Conservation (phyloP, 2,888 invertebrate species). For the Sicus ferrugineus region DNA sequence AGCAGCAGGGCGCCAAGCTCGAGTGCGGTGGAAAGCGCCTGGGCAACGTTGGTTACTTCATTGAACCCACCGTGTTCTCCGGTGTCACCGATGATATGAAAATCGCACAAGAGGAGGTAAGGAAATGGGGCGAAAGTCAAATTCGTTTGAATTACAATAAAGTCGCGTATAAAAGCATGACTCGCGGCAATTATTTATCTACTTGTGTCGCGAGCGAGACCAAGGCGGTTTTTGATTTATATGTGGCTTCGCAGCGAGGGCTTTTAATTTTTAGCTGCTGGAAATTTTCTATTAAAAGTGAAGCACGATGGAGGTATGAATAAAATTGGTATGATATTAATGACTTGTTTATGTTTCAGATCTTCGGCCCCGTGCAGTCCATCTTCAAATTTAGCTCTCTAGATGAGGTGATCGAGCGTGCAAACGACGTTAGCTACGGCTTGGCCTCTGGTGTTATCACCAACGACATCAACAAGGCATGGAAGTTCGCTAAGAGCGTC, state of each 20-base stretch:
- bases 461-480: slow-evolving; percentile 78
- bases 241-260: too few species aligned
- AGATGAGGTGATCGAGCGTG: slow-evolving; percentile 82
- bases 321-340: too few species aligned
- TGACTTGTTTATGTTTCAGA: slow-evolving; percentile 69
- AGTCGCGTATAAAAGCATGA: not conserved
- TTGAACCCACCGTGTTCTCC: slow-evolving; percentile 82
- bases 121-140: slow-evolving; percentile 32
- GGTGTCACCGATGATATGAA: slow-evolving; percentile 79
- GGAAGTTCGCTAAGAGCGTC: slow-evolving; percentile 76
- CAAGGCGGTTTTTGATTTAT: too few species aligned
- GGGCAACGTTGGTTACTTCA: slow-evolving; percentile 76
- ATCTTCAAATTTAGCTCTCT: slow-evolving; percentile 78
- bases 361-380: slow-evolving; percentile 89
- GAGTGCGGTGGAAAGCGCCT: slow-evolving; percentile 76
- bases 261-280: too few species aligned
- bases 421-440: slow-evolving; percentile 82
- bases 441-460: slow-evolving; percentile 85
- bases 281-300: too few species aligned
- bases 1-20: slow-evolving; percentile 80
- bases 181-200: too few species aligned
- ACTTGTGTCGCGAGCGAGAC: not conserved
- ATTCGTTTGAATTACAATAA: not conserved
- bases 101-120: slow-evolving; percentile 79
- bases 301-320: too few species aligned